Percentiles rank a stretch among this genome's conserved stretches.
Conservation (phyloP, 2,888 invertebrate species). For the Heliconius sara region DNA sequence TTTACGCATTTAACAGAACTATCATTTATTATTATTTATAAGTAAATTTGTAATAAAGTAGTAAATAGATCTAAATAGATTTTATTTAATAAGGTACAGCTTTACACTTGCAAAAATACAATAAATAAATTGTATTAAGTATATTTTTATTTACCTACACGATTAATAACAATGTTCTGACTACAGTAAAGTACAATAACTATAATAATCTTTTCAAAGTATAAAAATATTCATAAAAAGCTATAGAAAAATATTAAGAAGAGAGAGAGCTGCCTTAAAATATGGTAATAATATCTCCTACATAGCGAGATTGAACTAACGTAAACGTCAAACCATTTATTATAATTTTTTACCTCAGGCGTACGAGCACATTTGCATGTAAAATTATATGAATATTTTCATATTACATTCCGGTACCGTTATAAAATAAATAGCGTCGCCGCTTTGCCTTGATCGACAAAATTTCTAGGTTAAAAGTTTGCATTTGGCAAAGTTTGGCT, state of each 20-base stretch:
- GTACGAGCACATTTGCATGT: constrained; percentile 14
- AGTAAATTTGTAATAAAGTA: too few species aligned
- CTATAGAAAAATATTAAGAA: neutral
- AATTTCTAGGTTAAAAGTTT: neutral
- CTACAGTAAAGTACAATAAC: neutral
- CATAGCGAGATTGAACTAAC: constrained; percentile 14
- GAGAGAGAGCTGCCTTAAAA: neutral
- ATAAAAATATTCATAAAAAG: neutral
- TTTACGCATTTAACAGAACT: too few species aligned
- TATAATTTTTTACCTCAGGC: constrained; percentile 12
- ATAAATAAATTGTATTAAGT: too few species aligned
- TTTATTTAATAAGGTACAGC: too few species aligned
- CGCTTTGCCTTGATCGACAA: constrained; percentile 7
- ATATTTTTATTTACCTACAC: neutral
- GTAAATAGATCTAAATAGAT: too few species aligned
- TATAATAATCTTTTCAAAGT: too few species aligned
- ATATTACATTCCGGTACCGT: neutral
- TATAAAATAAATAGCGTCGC: constrained; percentile 15
- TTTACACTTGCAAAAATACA: too few species aligned
- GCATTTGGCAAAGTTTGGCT: constrained; percentile 1
- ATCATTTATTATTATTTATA: too few species aligned
- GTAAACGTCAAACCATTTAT: constrained; percentile 8
- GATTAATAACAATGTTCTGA: neutral
- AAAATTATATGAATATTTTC: constrained; percentile 17
- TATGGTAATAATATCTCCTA: constrained; percentile 4